Evolutionary conservation across 2,888 invertebrate genomes (phyloP).

Genomic region (Melipona bicolor): DNA sequence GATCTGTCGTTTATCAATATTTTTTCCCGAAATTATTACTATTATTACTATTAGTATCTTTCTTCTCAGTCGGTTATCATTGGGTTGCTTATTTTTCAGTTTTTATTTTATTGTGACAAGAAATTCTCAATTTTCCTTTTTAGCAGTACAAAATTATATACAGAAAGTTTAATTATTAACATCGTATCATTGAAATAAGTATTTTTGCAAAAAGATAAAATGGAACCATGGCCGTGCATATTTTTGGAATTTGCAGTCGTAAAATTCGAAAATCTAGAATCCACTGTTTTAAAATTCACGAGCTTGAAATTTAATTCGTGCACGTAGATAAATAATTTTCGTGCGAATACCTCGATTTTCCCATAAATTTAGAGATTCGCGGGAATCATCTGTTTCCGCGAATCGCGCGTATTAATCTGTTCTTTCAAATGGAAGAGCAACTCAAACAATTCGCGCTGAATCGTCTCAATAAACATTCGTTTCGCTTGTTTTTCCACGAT

Average conservation of each 20-base stretch:
- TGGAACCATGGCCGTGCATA: too few relatives aligned
- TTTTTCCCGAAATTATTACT: not conserved
- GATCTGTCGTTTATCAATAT: not conserved
- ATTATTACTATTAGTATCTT: not conserved
- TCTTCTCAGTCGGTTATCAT: not conserved
- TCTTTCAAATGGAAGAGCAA: conserved; percentile 16
- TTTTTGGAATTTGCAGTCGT: too few relatives aligned
- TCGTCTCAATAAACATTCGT: conserved; percentile 6
- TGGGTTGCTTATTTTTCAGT: too few relatives aligned
- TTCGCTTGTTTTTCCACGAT: not conserved
- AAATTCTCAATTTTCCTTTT: too few relatives aligned
- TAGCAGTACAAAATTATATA: too few relatives aligned
- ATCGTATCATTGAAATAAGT: too few relatives aligned
- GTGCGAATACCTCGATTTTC: too few relatives aligned
- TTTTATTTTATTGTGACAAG: too few relatives aligned
- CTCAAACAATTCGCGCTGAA: conserved; percentile 10
- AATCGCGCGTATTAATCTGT: not conserved
- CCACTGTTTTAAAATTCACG: not conserved
- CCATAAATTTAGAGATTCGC: not conserved
- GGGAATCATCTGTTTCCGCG: not conserved
- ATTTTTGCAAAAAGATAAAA: too few relatives aligned
- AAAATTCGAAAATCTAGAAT: too few relatives aligned
- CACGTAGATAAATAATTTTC: not conserved
- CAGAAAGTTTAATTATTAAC: too few relatives aligned
- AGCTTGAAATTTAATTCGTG: not conserved